Conservation (phyloP, 2,888 invertebrate genomes). For the Eupithecia exiguata region DNA sequence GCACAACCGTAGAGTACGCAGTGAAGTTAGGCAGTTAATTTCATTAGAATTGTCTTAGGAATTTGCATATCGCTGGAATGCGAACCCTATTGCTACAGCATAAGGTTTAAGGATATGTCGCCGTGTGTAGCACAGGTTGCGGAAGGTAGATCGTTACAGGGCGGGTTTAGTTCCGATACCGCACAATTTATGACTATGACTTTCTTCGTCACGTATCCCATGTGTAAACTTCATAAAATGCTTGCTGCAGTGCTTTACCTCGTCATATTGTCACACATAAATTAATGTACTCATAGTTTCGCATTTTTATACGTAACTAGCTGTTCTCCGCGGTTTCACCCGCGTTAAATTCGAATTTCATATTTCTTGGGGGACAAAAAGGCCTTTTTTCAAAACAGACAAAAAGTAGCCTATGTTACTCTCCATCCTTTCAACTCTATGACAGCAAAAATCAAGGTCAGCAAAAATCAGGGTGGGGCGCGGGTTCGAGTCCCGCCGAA, state of each 20-base stretch:
- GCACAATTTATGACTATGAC: constrained; percentile 60
- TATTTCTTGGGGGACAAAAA: too few species aligned
- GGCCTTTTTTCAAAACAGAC: too few species aligned
- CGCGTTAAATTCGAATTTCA: too few species aligned
- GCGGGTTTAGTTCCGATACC: constrained; percentile 57
- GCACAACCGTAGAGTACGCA: constrained; percentile 21
- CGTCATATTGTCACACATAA: not conserved
- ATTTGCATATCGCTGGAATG: constrained; percentile 20
- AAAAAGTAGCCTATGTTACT: too few species aligned
- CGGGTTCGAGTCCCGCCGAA: too few species aligned
- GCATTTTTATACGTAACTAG: not conserved
- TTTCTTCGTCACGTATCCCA: constrained; percentile 54
- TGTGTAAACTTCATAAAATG: constrained; percentile 52
- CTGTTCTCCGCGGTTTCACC: too few species aligned
- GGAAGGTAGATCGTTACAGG: constrained; percentile 49
- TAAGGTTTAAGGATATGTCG: constrained; percentile 28
- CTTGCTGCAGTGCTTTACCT: constrained; percentile 19
- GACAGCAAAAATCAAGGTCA: too few species aligned
- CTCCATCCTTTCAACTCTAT: too few species aligned
- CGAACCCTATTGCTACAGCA: constrained; percentile 17
- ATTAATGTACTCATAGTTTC: not conserved
- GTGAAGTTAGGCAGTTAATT: constrained; percentile 33
- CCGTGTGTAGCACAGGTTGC: constrained; percentile 32
- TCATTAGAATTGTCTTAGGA: constrained; percentile 27
- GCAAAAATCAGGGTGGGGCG: too few species aligned